phyloP scores from a whole-genome alignment of 2,113 vertebrate species.

The Zeus faber region DNA sequence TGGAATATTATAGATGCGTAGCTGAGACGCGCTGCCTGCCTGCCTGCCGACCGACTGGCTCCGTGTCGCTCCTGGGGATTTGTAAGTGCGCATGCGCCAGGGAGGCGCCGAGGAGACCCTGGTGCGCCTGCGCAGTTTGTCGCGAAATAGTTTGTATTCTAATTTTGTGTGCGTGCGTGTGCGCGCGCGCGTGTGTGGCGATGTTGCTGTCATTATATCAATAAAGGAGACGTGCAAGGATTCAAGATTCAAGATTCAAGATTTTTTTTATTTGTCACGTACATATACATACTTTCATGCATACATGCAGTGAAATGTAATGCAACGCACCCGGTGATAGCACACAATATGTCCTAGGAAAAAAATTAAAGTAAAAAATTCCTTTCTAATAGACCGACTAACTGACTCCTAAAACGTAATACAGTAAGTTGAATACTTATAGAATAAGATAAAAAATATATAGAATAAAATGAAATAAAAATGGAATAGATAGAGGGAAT shows the following conservation, averaged over 20 bases:
- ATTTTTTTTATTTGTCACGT: not conserved
- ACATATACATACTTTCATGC: not conserved
- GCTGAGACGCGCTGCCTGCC: slow-evolving; percentile 37
- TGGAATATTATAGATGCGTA: slow-evolving; percentile 63
- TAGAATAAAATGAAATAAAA: too few species aligned
- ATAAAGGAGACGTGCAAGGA: too few species aligned
- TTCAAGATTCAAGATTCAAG: too few species aligned
- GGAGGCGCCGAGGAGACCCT: slow-evolving; percentile 10
- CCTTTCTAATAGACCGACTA: too few species aligned
- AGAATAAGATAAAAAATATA: too few species aligned
- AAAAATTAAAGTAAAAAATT: too few species aligned
- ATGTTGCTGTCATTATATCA: slow-evolving; percentile 14
- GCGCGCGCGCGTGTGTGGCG: not conserved
- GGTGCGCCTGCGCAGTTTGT: slow-evolving; percentile 55
- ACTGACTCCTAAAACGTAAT: too few species aligned
- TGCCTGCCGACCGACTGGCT: slow-evolving; percentile 60
- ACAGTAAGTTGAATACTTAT: too few species aligned
- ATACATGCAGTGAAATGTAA: too few species aligned
- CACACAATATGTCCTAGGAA: too few species aligned
- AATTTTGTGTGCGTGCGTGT: not conserved
- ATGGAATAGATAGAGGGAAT: too few species aligned
- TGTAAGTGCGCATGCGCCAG: slow-evolving; percentile 68
- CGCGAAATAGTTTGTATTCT: not conserved
- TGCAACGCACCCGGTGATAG: too few species aligned
- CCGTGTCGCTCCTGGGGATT: slow-evolving; percentile 57